These are phyloP conservation scores for Hystrix cristata DNA, from an alignment of 2,113 vertebrate genomes.

Conservation along the genomic window DNA sequence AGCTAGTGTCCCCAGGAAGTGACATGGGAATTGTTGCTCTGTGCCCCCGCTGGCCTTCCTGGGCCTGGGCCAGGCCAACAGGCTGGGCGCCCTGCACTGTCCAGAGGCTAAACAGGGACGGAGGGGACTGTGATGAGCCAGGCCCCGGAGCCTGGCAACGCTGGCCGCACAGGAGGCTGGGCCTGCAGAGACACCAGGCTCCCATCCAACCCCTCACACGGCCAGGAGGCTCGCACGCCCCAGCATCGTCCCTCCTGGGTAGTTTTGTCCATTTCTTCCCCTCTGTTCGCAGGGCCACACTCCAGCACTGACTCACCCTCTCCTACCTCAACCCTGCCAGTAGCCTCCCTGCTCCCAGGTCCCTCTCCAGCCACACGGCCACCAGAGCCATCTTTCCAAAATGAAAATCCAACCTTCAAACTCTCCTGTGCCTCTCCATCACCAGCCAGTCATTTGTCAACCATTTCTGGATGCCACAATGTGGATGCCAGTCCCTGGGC, in stretches of 20 bases:
- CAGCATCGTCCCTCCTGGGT: neutral
- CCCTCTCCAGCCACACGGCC: neutral
- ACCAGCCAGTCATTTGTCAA: constrained; percentile 25
- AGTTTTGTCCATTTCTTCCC: neutral
- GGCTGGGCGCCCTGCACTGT: neutral
- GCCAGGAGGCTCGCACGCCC: no score
- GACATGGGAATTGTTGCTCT: neutral
- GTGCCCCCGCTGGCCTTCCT: neutral
- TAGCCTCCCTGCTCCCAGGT: neutral
- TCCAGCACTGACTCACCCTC: neutral
- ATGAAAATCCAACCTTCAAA: neutral
- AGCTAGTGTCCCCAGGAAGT: neutral
- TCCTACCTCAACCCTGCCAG: neutral
- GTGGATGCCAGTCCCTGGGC: neutral
- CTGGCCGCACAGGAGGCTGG: neutral
- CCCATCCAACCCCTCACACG: neutral
- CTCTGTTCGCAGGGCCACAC: neutral
- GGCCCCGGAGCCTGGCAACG: neutral
- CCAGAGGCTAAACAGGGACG: neutral
- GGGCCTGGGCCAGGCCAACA: neutral
- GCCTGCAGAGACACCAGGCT: neutral
- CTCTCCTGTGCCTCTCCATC: neutral
- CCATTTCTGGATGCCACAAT: neutral
- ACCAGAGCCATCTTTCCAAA: neutral
- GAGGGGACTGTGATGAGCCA: neutral